Evolutionary conservation across 2,797 vertebrate genomes (phyloP), one percentile per base, ranked within the genome.

Genomic region (Harpagifer antarcticus): DNA sequence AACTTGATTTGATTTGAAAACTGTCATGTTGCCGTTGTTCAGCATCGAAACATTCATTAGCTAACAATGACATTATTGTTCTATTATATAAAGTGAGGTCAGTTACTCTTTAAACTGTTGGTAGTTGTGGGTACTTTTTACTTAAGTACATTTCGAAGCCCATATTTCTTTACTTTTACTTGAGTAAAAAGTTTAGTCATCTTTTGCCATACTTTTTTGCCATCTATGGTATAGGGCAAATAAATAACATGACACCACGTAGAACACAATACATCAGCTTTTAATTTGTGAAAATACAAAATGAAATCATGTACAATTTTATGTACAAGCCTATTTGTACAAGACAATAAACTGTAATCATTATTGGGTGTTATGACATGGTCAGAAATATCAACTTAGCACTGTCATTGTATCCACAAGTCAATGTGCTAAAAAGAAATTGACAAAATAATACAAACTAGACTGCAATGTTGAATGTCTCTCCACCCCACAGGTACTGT

Each of bases 261-360:
- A 94, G 95, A 96, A 95, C 96, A 98, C 96, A 96, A 97, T 96
- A 98, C 97, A 96, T 96, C 95, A 94, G 96, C 95, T 96, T 98
- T 98, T 98, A 97, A 97, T 96, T 96, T 96, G 95, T 96, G 97
- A 99, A 98, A 97, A 98, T 99, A 99, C 96, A 98, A 98, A 98
- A 97, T 97, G 95, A 97, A 97, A 97, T 96, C 96, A 97, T 98
- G 96, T 98, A 98, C 96, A 98, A 95, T 95, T 96, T 57, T 98
- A 97, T 98, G 96, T 99, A 98, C 97, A 98, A 95, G 95, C 93
- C 90, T 89, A 84, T 94, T 96, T 97, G 94, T 98, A 97, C 96
- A 97, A 94, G 95, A 97, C 96, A 90, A 96, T 95, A 95, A 95
- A 96, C 92, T 93, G 95, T 94, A 94, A 94, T 96, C 93, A 94